Conservation (phyloP, 2,113 vertebrate genomes). For the Myiagra hebetior region DNA sequence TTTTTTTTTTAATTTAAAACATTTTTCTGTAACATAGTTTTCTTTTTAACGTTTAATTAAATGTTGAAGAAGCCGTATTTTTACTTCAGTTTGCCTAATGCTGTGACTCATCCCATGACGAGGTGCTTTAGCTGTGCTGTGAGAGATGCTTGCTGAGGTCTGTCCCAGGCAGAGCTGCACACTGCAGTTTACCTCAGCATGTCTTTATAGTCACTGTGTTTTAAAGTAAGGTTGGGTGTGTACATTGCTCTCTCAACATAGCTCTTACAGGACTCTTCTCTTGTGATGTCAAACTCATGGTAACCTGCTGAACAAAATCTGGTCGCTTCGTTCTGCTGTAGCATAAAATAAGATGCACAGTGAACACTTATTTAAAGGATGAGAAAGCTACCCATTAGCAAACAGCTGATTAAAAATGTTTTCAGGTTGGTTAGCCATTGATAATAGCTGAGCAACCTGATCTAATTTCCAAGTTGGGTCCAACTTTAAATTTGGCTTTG, state of each 20-base stretch:
- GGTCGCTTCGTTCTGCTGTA: not conserved
- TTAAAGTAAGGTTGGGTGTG: not conserved
- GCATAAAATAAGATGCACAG: not conserved
- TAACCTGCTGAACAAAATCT: not conserved
- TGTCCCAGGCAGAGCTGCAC: not conserved
- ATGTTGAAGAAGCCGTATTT: not conserved
- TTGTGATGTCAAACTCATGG: not conserved
- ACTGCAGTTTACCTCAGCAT: not conserved
- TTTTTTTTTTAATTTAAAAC: not conserved
- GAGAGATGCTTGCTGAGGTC: not conserved
- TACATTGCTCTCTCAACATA: rapidly evolving
- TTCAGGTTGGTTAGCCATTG: not conserved
- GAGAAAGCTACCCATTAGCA: not conserved
- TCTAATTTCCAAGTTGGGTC: not conserved
- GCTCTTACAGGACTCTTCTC: not conserved
- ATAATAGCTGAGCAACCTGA: not conserved
- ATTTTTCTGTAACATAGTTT: not conserved
- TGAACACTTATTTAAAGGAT: not conserved
- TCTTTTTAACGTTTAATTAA: not conserved
- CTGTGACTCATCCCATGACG: not conserved
- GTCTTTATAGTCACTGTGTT: not conserved
- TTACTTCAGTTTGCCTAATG: not conserved
- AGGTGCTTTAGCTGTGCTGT: not conserved
- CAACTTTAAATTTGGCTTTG: not conserved
- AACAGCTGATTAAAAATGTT: not conserved